Evolutionary conservation across 2,113 vertebrate species (phyloP), one percentile per base, ranked within the genome.

Genomic region (Lophura nycthemera): DNA sequence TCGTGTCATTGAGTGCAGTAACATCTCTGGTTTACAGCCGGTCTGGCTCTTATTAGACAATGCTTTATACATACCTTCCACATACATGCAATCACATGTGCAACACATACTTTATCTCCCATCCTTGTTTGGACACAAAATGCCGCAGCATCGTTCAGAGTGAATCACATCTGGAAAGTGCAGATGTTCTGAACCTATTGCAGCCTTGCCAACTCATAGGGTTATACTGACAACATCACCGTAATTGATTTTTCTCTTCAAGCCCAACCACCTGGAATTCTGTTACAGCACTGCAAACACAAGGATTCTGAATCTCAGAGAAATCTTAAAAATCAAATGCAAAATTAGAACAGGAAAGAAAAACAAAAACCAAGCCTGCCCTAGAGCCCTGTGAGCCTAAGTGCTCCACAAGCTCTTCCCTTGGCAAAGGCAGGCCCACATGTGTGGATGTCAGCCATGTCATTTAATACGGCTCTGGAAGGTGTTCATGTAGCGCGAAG

Each of bases 21-120:
- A 76, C 74, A 45, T 48, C 89, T 60, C 83, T 65, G 82, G 2
- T 22, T 47, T 87, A 22, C 40, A 83, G 77, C 67, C 57, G 71
- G 42, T 50, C 84, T 93, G 95, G 89, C 87, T 92, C 79, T 43
- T 19, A 16, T 45, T 52, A 43, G 27, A 25, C 36, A 34, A 36
- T 11, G 54, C 43, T 90, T 85, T 32, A 43, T 60, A 60, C 38
- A 12, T 20, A 48, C 56, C 81, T 64, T 42, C 15, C 29, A 52
- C 57, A 40, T 50, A 61, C 54, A 12, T 86, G 89, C 69, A 34
- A 66, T 71, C 86, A 47, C 87, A 87, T 43, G 89, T 95, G 93
- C 87, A 92, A 10, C 90, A 79, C 95, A 91, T 80, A 70, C 95
- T 92, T 80, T 12, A 95, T 88, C 91, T 87, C 88, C 75, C 82